Evolutionary conservation across 2,113 vertebrate species (phyloP), one percentile per base, ranked within the genome.

Genomic region (Chiloscyllium plagiosum): DNA sequence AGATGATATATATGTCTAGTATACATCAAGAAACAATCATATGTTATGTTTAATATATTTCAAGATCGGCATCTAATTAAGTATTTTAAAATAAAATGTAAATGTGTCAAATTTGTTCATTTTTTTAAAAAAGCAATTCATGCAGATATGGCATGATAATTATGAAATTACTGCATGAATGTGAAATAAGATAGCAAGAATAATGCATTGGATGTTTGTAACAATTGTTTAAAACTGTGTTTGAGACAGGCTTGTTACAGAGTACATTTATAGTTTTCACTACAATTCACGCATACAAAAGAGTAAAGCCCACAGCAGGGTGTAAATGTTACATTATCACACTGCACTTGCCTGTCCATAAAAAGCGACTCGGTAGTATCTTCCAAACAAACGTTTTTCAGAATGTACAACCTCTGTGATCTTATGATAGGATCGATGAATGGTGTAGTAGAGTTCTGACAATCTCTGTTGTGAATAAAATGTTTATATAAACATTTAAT

Each of bases 401-500:
- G 99, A 98, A 97, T 99, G 99, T 96, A 99, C 99, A 10, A 99
- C 99, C 96, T 99, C 99, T 0, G 99, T 99, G 22, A 99, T 99
- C 97, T 99, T 99, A 95, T 99, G 98, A 76, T 99, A 99, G 0
- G 99, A 99, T 96, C 99, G 98, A 96, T 99, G 99, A 96, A 99
- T 99, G 97, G 99, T 99, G 0, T 99, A 99, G 97, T 99, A 99
- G 87, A 99, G 97, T 95, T 99, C 99, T 0, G 99, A 99, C 95
- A 99, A 96, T 76, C 98, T 98, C 99, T 99, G 97, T 50, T 65
- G 26, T 42, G 50, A 96, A 72, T 95, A 24, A 72, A 76, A 72
- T 70, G 24, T 50, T 70, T 24, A 50, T 50, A 24, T 37, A 0
- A 66, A 65, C 22, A 93, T 93, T 42, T 65, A 37, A 37, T 8